phyloP scores from a whole-genome alignment of 2,888 invertebrate species.

The Aspidiotus rigidus region DNA sequence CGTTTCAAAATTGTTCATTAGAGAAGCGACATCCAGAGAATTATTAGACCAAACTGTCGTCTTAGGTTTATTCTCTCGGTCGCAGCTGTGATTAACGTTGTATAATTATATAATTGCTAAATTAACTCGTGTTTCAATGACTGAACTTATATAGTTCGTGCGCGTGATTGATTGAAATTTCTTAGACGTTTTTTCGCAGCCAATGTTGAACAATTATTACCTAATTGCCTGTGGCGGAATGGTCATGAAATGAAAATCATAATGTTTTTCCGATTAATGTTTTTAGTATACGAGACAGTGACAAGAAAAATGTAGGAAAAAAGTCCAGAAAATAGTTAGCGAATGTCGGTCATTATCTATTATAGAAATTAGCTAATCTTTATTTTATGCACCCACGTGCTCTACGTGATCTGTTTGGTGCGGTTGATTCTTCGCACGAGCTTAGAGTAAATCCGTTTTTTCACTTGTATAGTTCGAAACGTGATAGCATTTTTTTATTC shows the following conservation, averaged over 20 bases:
- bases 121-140: too few relatives aligned
- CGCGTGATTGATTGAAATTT: too few relatives aligned
- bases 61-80: background rate
- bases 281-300: background rate
- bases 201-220: background rate
- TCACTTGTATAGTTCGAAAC: conserved; percentile 10
- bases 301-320: background rate
- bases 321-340: background rate
- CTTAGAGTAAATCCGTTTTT: conserved; percentile 6
- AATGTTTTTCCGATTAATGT: background rate
- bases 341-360: background rate
- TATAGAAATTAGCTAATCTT: conserved; percentile 3
- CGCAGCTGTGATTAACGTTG: too few relatives aligned
- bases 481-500: conserved; percentile 19
- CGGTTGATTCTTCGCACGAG: background rate
- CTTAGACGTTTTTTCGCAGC: background rate
- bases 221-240: background rate
- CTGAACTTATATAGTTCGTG: too few relatives aligned
- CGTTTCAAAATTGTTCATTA: conserved; percentile 25
- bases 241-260: conserved; percentile 2
- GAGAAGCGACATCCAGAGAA: conserved; percentile 11
- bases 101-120: too few relatives aligned
- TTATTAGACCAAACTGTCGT: conserved; percentile 10
- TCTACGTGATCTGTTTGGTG: conserved; percentile 3
- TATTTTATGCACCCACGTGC: conserved; percentile 12